phyloP scores from a whole-genome alignment of 30 jellyfish, hydroid and myxozoan genomes.

The Aurelia coerulea region DNA sequence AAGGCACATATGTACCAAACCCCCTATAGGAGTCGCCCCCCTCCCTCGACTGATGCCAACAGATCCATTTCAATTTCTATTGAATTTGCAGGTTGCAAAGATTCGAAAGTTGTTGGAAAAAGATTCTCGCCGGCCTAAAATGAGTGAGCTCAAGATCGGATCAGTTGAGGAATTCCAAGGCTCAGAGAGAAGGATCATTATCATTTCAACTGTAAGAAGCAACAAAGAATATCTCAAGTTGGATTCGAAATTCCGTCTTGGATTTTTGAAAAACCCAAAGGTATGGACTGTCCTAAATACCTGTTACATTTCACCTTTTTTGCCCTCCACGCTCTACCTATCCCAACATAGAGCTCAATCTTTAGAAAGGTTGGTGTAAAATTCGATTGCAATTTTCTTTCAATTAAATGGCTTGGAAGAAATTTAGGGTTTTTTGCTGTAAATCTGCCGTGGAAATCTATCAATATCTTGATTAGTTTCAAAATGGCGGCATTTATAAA shows the following conservation, averaged over 20 bases:
- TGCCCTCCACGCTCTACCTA: no score
- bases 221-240: conserved; percentile 58
- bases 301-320: neutral
- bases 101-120: conserved; percentile 68
- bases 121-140: conserved; percentile 18
- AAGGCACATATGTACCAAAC: no score
- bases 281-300: conserved; percentile 3
- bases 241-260: conserved; percentile 77
- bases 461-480: no score
- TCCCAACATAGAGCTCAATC: no score
- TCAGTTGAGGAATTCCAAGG: conserved; percentile 99
- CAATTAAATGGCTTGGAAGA: no score
- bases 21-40: no score
- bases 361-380: no score
- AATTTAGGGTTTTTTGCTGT: no score
- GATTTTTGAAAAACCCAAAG: conserved; percentile 91
- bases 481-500: no score
- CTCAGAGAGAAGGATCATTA: conserved; percentile 82
- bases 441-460: no score
- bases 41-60: no score
- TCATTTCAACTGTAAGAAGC: conserved; percentile 93
- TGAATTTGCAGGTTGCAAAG: conserved; percentile 69
- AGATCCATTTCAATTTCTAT: neutral
- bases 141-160: conserved; percentile 81
- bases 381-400: no score